These are phyloP conservation scores for Echinarachnius parma DNA, from an alignment of 53 echinoderm and acorn worm species.

Conservation along the genomic window DNA sequence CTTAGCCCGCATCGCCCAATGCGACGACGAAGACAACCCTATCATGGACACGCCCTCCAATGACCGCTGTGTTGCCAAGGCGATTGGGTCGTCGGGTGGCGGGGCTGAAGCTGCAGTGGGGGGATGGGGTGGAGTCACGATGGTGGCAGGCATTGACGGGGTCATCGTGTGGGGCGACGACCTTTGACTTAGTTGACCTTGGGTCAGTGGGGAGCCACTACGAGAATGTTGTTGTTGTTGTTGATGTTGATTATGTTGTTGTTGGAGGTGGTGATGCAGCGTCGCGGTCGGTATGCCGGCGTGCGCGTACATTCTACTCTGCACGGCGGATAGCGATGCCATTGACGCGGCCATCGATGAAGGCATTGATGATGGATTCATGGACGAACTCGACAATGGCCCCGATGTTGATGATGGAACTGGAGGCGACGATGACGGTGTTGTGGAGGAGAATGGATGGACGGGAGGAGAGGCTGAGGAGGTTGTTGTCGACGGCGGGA, in stretches of 20 bases:
- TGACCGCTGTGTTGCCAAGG: constrained; percentile 29
- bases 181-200: not conserved
- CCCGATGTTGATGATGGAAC: not conserved
- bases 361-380: not conserved
- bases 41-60: constrained; percentile 43
- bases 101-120: not conserved
- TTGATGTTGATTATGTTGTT: too few species aligned
- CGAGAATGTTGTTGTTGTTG: too few species aligned
- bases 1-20: too few species aligned
- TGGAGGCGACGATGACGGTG: constrained; percentile 1
- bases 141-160: constrained; percentile 7
- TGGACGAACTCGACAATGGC: not conserved
- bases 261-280: not conserved
- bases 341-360: not conserved
- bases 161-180: not conserved
- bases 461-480: constrained; percentile 7
- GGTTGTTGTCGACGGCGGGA: not conserved
- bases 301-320: not conserved
- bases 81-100: constrained; percentile 3
- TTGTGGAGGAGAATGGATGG: not conserved
- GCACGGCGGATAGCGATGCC: not conserved
- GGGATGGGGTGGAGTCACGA: not conserved
- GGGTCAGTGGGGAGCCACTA: not conserved
- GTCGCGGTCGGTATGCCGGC: not conserved
- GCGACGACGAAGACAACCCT: constrained; percentile 17